Conservation (phyloP, 2,888 invertebrate genomes). For the Isoperla grammatica region DNA sequence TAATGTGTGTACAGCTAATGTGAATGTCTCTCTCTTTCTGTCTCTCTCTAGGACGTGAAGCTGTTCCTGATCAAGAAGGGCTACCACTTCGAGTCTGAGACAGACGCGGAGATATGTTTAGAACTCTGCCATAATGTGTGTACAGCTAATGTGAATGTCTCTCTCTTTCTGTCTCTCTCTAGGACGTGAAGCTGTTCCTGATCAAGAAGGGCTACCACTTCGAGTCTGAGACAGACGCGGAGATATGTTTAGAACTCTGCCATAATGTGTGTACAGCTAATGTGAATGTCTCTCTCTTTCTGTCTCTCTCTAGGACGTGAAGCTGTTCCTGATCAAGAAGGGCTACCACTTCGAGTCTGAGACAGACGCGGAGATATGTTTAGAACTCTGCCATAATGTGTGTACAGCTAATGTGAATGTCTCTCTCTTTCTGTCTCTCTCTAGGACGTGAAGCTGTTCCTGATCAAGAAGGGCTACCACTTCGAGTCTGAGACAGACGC, state of each 20-base stretch:
- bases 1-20: no score
- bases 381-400: no score
- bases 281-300: no score
- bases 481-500: conserved; percentile 99
- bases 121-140: no score
- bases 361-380: conserved; percentile 99
- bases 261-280: no score
- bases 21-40: no score
- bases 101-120: conserved; percentile 99
- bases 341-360: conserved; percentile 94
- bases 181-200: conserved; percentile 87
- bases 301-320: no score
- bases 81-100: conserved; percentile 92
- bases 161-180: no score
- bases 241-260: no score
- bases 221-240: conserved; percentile 99
- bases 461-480: conserved; percentile 80
- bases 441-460: conserved; percentile 86
- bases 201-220: conserved; percentile 85
- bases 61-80: conserved; percentile 88
- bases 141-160: no score
- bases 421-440: no score
- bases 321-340: conserved; percentile 85
- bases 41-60: conserved; percentile 88
- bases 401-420: no score